Base-by-base conservation (phyloP, 2,888 invertebrate genomes). In the Scaptomyza caliginosa region DNA sequence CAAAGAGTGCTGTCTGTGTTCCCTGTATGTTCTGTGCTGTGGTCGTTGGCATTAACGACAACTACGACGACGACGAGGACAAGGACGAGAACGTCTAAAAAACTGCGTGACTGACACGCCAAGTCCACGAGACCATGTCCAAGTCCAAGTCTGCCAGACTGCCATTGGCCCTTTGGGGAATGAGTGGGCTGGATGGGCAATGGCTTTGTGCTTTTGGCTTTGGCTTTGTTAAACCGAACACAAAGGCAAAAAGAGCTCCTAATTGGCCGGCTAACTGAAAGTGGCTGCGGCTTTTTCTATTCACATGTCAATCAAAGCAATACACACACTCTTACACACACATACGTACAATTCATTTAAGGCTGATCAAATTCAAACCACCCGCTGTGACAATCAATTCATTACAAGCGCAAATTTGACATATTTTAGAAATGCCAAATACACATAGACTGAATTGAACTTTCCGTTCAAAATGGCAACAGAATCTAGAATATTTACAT, bases 61-160 rank as follows among this genome's bases (percentile, higher is more conserved):
- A 38, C 56, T 16, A 34, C 16, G 8, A 34, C 32, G 32, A n/a
- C n/a, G n/a, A n/a, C n/a, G n/a, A n/a, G 21, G 21, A 21, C 21
- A 4, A 21, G 21, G 21, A 21, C 21, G 4, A 21, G 3, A 4
- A 21, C 63, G 81, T 81, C 82, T 81, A 79, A 88, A 87, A 86
- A 86, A 86, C 83, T 83, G 88, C 86, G 86, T 88, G 88, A 84
- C 83, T 79, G 83, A 84, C 88, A 84, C 67, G 86, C 62, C 69
- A 78, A 48, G 64, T 64, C 64, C 65, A 73, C 54, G 36, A 57
- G 52, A 45, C 36, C 54, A 59, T 32, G 38, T 59, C 58, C 67
- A 57, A 51, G 52, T 63, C 50, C 62, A 52, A 23, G 19, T 56
- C n/a, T n/a, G n/a, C n/a, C 55, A 36, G 39, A 43, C 70, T 32